Evolutionary conservation across 2,113 vertebrate species (phyloP).

Genomic region (Chauna torquata): DNA sequence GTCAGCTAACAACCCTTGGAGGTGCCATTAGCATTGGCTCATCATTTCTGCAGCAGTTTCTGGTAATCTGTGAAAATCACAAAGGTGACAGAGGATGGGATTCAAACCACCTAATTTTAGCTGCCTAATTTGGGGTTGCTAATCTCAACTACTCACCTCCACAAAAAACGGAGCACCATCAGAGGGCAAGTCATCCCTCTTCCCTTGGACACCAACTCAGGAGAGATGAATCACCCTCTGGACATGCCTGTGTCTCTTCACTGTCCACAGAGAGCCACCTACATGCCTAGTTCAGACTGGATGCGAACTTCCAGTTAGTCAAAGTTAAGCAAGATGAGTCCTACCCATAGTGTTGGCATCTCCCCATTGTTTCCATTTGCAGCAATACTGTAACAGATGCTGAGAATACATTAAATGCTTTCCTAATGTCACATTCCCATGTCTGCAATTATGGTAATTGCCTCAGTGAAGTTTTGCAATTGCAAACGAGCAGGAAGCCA

Average conservation of each 20-base stretch:
- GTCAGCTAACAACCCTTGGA: neutral
- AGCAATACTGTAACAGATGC: slow-evolving; percentile 50
- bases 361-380: slow-evolving; percentile 50
- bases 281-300: neutral
- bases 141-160: neutral
- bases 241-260: neutral
- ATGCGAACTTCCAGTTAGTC: neutral
- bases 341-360: slow-evolving; percentile 26
- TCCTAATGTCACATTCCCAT: slow-evolving; percentile 65
- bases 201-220: neutral
- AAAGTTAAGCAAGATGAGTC: neutral
- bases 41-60: neutral
- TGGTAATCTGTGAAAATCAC: neutral
- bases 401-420: slow-evolving; percentile 59
- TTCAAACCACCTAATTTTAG: neutral
- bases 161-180: neutral
- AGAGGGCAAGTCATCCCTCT: neutral
- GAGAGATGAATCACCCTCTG: neutral
- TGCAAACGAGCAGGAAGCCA: slow-evolving; percentile 36
- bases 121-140: neutral
- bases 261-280: neutral
- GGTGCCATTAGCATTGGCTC: neutral
- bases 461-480: slow-evolving; percentile 53
- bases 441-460: slow-evolving; percentile 52
- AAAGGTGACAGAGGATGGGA: neutral